Evolutionary conservation across 2,888 invertebrate genomes (phyloP), one percentile per base, ranked within the genome.

Genomic region (Charanyca ferruginea): DNA sequence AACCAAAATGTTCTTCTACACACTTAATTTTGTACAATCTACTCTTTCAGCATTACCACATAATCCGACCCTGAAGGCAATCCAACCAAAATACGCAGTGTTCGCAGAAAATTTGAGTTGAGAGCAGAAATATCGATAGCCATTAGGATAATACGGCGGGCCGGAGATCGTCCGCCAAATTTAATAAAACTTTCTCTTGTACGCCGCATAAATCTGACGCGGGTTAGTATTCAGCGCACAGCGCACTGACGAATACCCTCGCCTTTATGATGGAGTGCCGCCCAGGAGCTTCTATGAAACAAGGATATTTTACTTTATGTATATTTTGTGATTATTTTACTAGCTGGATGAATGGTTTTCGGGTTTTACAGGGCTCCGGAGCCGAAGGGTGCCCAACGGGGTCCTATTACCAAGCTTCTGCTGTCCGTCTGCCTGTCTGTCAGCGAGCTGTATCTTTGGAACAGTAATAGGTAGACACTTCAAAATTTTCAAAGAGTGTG

Each of bases 141-240:
- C 61, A 79, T 83, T 81, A 83, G 61, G 69, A 81, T 83, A 81
- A 79, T 76, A 69, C 70, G 65, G 62, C 58, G 55, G 53, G 77
- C 61, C 63, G 58, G 71, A 72, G 79, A 79, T 76, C 69, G 69
- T 49, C 73, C 67, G 58, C 60, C 59, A 66, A 83, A 81, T 81
- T 79, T 83, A 83, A 81, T 81, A 77, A 81, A 81, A 81, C 68
- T 81, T 79, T 74, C 66, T 76, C 79, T 54, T 70, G 73, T 52
- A 52, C 51, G 57, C 49, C 67, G 48, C 54, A 80, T 80, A 71
- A 82, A 83, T 82, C 77, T 74, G 66, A 28, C 49, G 45, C 23
- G 49, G 51, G 64, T 68, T 72, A 20, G 59, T 71, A 80, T 82
- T 80, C 80, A 71, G 70, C 83, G 58, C 76, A 59, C 69, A 61